These are phyloP conservation scores for Mungos mungo DNA, from an alignment of 2,113 vertebrate genomes.

Conservation along the genomic window DNA sequence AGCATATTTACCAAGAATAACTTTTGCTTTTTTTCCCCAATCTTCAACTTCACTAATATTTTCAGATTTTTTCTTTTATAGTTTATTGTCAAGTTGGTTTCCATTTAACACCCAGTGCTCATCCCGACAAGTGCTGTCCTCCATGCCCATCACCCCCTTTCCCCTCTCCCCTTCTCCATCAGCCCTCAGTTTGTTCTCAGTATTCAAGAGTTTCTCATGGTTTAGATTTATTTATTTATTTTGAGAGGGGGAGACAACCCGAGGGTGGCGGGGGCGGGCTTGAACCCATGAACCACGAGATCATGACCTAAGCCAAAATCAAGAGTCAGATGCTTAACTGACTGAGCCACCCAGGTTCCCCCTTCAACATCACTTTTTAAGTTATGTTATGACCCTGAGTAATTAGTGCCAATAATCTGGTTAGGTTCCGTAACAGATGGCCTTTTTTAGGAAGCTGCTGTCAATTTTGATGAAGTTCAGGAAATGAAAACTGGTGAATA, in stretches of 20 bases:
- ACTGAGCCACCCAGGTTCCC: not conserved
- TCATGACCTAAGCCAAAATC: not conserved
- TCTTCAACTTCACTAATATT: not conserved
- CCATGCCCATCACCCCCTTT: too few species aligned
- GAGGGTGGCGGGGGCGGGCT: not conserved
- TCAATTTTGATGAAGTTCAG: slow-evolving; percentile 10
- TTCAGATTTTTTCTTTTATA: not conserved
- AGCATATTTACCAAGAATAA: not conserved
- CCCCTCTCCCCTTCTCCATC: too few species aligned
- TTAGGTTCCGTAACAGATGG: not conserved
- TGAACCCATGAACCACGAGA: not conserved
- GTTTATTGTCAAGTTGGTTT: too few species aligned
- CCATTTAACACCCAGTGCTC: too few species aligned
- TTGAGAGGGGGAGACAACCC: not conserved
- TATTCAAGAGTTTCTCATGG: too few species aligned
- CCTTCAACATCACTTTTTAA: not conserved
- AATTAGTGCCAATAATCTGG: not conserved
- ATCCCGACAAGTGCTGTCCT: too few species aligned
- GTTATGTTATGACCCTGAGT: not conserved
- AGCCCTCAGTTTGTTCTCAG: too few species aligned
- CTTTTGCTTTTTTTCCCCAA: not conserved
- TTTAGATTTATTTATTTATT: not conserved
- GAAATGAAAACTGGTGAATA: not conserved
- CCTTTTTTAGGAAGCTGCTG: not conserved
- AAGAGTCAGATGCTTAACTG: not conserved